Base-by-base conservation (phyloP, 2,113 vertebrate genomes). In the Labrus mixtus region DNA sequence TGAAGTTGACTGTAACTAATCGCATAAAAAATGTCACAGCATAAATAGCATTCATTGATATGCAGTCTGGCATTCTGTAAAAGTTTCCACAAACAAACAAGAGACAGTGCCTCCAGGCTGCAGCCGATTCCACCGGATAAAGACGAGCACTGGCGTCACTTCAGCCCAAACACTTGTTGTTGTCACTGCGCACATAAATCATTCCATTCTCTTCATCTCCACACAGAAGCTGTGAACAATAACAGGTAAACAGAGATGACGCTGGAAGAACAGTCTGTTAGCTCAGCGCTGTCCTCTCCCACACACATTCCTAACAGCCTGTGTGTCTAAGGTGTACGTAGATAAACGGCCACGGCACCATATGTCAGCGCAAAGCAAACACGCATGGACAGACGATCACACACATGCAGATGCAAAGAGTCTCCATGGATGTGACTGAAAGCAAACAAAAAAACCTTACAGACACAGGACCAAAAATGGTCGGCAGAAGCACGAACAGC, bases 221-320 rank as follows among this genome's bases (percentile, higher is more conserved):
- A 57, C 84, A 88, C 89, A 82, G 89, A 73, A 89, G 89, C 87
- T 29, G 66, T 1, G 73, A 88, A 93, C 91, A 93, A 91, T 85
- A 20, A 82, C 72, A 84, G 76, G 88, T 90, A 91, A 91, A 91
- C 87, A 88, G 81, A 86, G 59, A 70, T 62, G 79, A 69, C 48
- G 53, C 45, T 76, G 75, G 83, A 79, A 81, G 82, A 87, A 65
- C 78, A 77, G 74, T 62, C 59, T 73, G 85, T 86, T 81, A 71
- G 78, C 76, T 73, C 82, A 63, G 64, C 39, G 29, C 72, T 63
- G 85, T 79, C 65, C 64, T 76, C 84, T 84, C 86, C 77, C 87
- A 85, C 87, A 84, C 79, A 58, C 80, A 89, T 90, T 91, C 84
- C 86, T 64, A 9, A 19, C 50, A 53, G 78, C 54, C 82, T 12